These are phyloP conservation scores for Geotrypetes seraphini DNA, from an alignment of 2,797 vertebrate genomes.

Conservation along the genomic window DNA sequence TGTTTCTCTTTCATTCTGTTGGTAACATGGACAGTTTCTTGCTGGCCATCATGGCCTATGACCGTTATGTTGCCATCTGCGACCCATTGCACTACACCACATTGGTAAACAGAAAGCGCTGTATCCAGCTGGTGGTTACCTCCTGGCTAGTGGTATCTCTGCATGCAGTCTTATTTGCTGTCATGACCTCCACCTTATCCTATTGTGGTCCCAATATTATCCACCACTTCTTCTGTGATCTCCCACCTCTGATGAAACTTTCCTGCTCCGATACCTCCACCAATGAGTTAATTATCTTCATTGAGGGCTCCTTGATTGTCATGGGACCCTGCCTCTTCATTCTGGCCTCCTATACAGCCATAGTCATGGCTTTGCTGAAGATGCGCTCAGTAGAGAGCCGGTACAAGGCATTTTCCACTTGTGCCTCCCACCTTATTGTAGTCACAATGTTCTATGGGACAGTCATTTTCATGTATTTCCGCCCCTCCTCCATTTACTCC, in stretches of 20 bases:
- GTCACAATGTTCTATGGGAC: conserved; percentile 4
- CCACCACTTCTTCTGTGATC: conserved; percentile 9
- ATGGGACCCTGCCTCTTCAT: conserved; percentile 5
- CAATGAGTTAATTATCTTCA: conserved; percentile 2
- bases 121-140: neutral
- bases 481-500: neutral
- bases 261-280: conserved; percentile 3
- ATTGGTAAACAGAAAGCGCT: conserved; percentile 1
- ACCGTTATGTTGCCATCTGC: conserved; percentile 5
- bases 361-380: neutral
- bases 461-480: conserved; percentile 7
- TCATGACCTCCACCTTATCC: neutral
- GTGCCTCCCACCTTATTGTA: conserved; percentile 4
- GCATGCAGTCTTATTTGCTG: neutral
- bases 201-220: neutral
- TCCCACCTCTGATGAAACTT: conserved; percentile 1
- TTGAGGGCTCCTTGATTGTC: neutral
- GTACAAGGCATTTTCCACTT: conserved; percentile 2
- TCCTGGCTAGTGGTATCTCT: neutral
- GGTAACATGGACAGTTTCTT: conserved; percentile 7
- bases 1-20: conserved; percentile 1
- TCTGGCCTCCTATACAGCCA: neutral
- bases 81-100: neutral
- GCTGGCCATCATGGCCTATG: conserved; percentile 4
- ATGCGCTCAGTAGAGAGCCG: neutral